phyloP scores from a whole-genome alignment of 2,797 vertebrate genomes.

The Lithobates sylvaticus region DNA sequence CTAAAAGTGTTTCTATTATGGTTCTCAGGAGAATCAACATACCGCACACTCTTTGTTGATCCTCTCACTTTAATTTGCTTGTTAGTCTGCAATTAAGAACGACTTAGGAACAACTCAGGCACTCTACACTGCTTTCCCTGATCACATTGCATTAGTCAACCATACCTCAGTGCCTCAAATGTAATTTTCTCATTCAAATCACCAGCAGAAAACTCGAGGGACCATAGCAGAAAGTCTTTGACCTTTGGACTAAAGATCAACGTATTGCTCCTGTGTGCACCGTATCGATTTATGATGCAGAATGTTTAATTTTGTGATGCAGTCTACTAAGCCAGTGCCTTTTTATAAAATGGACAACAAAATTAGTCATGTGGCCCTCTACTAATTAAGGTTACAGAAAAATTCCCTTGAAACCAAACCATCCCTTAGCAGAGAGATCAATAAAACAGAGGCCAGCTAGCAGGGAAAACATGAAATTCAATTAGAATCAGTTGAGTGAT shows the following conservation, averaged over 20 bases:
- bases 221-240: constrained; percentile 30
- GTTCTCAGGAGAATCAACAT: neutral
- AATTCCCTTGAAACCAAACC: constrained; percentile 54
- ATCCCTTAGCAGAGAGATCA: constrained; percentile 32
- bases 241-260: constrained; percentile 34
- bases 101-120: neutral
- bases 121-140: neutral
- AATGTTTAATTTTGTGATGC: constrained; percentile 58
- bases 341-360: constrained; percentile 59
- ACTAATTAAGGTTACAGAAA: constrained; percentile 50
- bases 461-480: constrained; percentile 45
- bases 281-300: constrained; percentile 51
- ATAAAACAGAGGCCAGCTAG: constrained; percentile 21
- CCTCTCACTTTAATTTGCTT: neutral
- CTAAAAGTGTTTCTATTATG: no score
- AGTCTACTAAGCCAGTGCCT: constrained; percentile 40
- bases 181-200: constrained; percentile 49
- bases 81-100: neutral
- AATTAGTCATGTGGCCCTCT: constrained; percentile 52
- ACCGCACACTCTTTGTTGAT: neutral
- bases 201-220: constrained; percentile 59
- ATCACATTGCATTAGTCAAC: neutral
- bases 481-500: constrained; percentile 32
- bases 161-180: constrained; percentile 8
- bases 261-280: constrained; percentile 30